A percentile compares a stretch with the other conserved stretches of the same genome.
These are phyloP conservation scores for Drosophila subquinaria DNA, from an alignment of 2,888 invertebrate species.

Conservation along the genomic window DNA sequence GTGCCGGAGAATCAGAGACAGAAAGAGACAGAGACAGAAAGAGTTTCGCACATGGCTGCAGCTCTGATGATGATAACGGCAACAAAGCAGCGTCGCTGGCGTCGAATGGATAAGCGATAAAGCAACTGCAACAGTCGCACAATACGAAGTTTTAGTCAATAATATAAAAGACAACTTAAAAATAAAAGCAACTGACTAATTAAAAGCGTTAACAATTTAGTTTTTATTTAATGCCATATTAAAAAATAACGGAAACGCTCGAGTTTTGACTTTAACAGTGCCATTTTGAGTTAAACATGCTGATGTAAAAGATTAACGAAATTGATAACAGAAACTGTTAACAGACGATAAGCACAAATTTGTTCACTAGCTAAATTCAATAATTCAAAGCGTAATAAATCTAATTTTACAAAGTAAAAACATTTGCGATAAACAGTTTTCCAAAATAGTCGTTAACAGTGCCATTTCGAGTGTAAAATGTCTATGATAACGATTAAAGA, in stretches of 20 bases:
- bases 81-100: constrained; percentile 10
- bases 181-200: not conserved
- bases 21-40: not conserved
- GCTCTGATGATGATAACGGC: constrained; percentile 31
- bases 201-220: not conserved
- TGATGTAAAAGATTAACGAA: not conserved
- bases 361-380: no score
- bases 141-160: not conserved
- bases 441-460: no score
- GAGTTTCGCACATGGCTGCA: constrained; percentile 54
- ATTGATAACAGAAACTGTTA: not conserved
- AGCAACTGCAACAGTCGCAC: constrained; percentile 7
- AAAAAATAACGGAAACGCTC: constrained; percentile 12
- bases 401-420: no score
- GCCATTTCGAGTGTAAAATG: no score
- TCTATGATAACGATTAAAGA: no score
- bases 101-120: constrained; percentile 36
- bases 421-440: no score
- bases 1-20: constrained; percentile 15
- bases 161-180: not conserved
- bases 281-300: not conserved
- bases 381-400: no score
- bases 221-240: not conserved
- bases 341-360: no score
- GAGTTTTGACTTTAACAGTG: constrained; percentile 13